Conservation (phyloP, 30 jellyfish, hydroid and myxozoan genomes). For the Pelagia noctiluca region DNA sequence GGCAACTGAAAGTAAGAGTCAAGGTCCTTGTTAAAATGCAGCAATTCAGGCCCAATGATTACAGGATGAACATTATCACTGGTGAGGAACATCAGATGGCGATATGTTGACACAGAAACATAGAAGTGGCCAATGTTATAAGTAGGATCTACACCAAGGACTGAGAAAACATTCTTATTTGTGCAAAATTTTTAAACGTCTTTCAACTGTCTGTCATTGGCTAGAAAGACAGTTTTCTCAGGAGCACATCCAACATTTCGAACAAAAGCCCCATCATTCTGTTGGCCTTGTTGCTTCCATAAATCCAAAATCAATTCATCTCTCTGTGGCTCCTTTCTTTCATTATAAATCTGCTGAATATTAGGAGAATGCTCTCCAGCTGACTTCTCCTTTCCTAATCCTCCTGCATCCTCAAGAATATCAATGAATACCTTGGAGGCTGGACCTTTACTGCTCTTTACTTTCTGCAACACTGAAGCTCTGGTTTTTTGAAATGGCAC, state of each 20-base stretch:
- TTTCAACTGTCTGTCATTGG: slow-evolving; percentile 14
- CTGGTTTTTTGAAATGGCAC: slow-evolving; percentile 28
- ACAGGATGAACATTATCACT: slow-evolving; percentile 14
- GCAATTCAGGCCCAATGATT: slow-evolving; percentile 22
- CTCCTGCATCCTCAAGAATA: slow-evolving; percentile 28
- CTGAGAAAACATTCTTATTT: not conserved
- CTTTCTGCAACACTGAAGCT: not conserved
- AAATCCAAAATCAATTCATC: slow-evolving; percentile 14
- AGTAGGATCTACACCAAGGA: slow-evolving; percentile 34
- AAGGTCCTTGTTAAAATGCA: slow-evolving; percentile 6
- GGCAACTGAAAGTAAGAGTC: slow-evolving; percentile 39
- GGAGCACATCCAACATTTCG: slow-evolving; percentile 19
- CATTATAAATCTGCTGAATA: slow-evolving; percentile 13
- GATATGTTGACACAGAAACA: slow-evolving; percentile 10
- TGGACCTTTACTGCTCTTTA: slow-evolving; percentile 16
- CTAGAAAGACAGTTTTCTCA: slow-evolving; percentile 21
- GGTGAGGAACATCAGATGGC: slow-evolving; percentile 11
- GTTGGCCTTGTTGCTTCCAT: not conserved
- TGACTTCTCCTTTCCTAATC: slow-evolving; percentile 2
- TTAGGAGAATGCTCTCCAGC: slow-evolving; percentile 5
- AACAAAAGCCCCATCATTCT: slow-evolving; percentile 9
- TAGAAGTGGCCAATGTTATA: slow-evolving; percentile 28
- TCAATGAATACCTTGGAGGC: slow-evolving; percentile 4
- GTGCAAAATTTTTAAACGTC: slow-evolving; percentile 42
- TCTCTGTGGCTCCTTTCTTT: not conserved